Evolutionary conservation across 2,113 vertebrate genomes (phyloP).

Genomic region (Puffinus mauretanicus): DNA sequence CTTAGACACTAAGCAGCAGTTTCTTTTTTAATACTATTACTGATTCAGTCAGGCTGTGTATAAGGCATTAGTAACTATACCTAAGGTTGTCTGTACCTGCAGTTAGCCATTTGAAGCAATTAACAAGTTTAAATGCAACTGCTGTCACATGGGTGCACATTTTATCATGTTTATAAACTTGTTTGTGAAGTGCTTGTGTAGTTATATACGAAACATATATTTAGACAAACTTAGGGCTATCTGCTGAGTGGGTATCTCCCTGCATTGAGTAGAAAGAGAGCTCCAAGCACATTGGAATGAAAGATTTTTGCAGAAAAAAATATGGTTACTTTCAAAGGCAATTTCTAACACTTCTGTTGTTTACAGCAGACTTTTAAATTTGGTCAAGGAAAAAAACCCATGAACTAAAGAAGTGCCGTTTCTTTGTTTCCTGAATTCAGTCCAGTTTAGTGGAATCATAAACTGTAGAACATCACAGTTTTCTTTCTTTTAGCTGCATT

Average conservation of each 20-base stretch:
- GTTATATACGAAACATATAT: not conserved
- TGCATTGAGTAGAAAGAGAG: too few species aligned
- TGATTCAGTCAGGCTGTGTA: not conserved
- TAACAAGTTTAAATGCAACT: not conserved
- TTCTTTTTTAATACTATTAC: not conserved
- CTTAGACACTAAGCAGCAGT: not conserved
- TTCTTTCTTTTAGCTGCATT: not conserved
- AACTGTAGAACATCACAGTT: not conserved
- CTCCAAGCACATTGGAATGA: not conserved
- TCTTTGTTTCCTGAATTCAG: slow-evolving; percentile 1
- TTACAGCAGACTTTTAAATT: slow-evolving; percentile 4
- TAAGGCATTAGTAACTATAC: not conserved
- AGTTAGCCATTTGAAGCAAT: not conserved
- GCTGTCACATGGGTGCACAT: not conserved
- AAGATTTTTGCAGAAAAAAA: slow-evolving; percentile 8
- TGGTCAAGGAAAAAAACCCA: not conserved
- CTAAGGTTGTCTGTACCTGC: not conserved
- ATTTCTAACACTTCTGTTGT: not conserved
- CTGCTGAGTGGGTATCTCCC: not conserved
- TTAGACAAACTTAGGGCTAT: not conserved
- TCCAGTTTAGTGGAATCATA: not conserved
- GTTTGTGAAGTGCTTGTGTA: not conserved
- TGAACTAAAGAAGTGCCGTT: not conserved
- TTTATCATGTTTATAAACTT: not conserved
- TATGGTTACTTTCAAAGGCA: not conserved